Percentiles rank a stretch among this genome's conserved stretches.
Conservation (phyloP, 2,113 vertebrate species). For the Corythornis vintsioides region DNA sequence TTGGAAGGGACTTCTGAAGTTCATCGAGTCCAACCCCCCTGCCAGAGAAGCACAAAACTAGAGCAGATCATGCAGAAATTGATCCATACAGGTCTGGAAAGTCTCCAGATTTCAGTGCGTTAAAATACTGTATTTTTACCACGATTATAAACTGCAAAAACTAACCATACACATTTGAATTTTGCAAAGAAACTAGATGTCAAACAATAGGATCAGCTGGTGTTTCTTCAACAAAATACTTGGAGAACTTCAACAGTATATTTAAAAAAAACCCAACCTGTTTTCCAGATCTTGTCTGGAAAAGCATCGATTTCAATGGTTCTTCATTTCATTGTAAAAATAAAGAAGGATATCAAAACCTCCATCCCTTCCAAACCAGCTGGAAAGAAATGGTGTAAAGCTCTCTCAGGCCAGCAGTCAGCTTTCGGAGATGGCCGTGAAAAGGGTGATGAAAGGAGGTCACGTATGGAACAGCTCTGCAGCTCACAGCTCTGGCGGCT, state of each 20-base stretch:
- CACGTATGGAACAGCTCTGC: background rate
- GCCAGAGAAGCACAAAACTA: too few relatives aligned
- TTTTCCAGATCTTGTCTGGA: background rate
- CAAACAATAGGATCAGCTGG: background rate
- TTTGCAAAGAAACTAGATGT: background rate
- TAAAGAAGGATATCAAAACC: background rate
- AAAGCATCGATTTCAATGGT: background rate
- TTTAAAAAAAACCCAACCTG: background rate
- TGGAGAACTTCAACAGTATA: fast-evolving
- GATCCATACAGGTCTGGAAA: too few relatives aligned
- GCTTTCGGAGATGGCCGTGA: background rate
- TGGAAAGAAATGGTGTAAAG: background rate
- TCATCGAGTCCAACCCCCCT: too few relatives aligned
- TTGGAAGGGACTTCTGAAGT: too few relatives aligned
- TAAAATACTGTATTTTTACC: background rate
- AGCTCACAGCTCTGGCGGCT: background rate
- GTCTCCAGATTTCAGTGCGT: background rate
- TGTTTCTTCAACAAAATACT: background rate
- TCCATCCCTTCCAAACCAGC: background rate
- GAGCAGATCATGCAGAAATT: too few relatives aligned
- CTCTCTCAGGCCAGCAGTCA: background rate
- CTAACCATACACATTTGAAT: background rate
- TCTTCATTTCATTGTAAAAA: background rate
- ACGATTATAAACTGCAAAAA: background rate
- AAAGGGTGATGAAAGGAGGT: constrained; percentile 40